These are phyloP conservation scores for Tiaroga cobitis DNA, from an alignment of 2,797 vertebrate genomes.

Conservation along the genomic window DNA sequence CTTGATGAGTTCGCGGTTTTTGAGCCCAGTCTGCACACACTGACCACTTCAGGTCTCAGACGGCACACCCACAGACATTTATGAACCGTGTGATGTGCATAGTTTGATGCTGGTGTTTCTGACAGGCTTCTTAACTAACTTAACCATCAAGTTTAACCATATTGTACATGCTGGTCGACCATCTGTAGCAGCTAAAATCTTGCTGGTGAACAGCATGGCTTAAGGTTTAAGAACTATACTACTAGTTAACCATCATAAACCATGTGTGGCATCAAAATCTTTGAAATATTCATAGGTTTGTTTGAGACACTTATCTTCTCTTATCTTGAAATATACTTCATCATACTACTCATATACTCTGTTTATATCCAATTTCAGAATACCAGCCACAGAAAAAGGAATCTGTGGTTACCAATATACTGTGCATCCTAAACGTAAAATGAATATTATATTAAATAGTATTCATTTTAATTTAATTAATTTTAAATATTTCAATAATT, in stretches of 20 bases:
- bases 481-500: not conserved
- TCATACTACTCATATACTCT: not conserved
- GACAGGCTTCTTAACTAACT: not conserved
- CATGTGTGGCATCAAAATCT: not conserved
- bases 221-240: not conserved
- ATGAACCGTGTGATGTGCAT: not conserved
- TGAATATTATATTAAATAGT: not conserved
- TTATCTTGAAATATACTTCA: not conserved
- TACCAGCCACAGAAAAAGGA: not conserved
- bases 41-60: slow-evolving; percentile 21
- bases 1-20: slow-evolving; percentile 35
- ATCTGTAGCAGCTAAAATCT: not conserved
- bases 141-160: not conserved
- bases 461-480: too few relatives aligned
- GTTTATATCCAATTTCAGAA: not conserved
- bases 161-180: not conserved
- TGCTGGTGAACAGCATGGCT: not conserved
- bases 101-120: not conserved
- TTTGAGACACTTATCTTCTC: not conserved
- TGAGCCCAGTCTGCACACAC: slow-evolving; percentile 13
- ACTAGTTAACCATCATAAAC: not conserved
- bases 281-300: not conserved
- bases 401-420: not conserved
- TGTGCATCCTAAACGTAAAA: not conserved
- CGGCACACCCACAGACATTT: not conserved